Evolutionary conservation across 2,797 vertebrate genomes (phyloP), one percentile per base, ranked within the genome.

Genomic region (Spatula clypeata): DNA sequence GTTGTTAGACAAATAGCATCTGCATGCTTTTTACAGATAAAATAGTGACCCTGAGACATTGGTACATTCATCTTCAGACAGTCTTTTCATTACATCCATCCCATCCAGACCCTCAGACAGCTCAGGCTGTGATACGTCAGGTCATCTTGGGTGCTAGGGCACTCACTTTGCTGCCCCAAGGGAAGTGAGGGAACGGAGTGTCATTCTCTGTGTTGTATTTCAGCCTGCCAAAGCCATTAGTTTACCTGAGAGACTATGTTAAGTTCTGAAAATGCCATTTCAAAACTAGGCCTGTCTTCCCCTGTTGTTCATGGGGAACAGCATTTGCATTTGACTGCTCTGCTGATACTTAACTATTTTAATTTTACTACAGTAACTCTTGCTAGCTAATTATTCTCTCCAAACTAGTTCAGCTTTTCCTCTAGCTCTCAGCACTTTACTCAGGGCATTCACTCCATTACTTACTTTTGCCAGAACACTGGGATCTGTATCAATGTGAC

Each of bases 381-480:
- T 89, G 36, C 34, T 90, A 83, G 75, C 23, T 92, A 90, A 85
- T 82, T 67, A 64, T 57, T 91, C 61, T 67, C 32, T 84, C 31
- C 23, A 72, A 61, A 64, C 15, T 36, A 80, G 38, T 36, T 57
- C 26, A 80, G 24, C 20, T 86, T 84, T 75, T 27, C n/a, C 44
- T 80, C 24, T 60, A 61, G 11, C n/a, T 80, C 65, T 83, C 72
- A 87, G 32, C 44, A n/a, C 24, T 64, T 92, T 70, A 62, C 32
- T 76, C 4, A 2, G 44, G 53, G 31, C 45, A 86, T 58, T 86
- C 67, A 51, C 58, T 86, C 69, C 79, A 54, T 85, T 34, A 65
- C n/a, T 67, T 73, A 18, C 58, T 94, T 93, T 94, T 93, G 67
- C 84, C 87, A 88, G 67, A 89, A 88, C 53, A 75, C 79, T 80